phyloP scores from a whole-genome alignment of 2,888 invertebrate genomes.

The Nephrotoma appendiculata region DNA sequence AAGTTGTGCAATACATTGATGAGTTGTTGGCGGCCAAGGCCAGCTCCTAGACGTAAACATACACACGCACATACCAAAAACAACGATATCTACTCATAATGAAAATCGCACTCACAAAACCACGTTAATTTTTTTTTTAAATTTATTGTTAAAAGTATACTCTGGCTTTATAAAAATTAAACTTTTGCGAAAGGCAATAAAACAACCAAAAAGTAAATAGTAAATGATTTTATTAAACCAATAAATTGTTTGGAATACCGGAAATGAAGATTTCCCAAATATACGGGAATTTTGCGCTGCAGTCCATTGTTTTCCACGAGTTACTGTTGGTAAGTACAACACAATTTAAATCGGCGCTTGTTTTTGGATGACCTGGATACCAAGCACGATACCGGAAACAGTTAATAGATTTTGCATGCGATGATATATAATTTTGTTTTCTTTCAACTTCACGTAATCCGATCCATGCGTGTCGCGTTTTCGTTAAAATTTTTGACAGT shows the following conservation, averaged over 20 bases:
- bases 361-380: conserved; percentile 46
- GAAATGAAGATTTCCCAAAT: neutral
- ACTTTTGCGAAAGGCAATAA: neutral
- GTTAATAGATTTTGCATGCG: conserved; percentile 36
- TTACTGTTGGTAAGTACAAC: neutral
- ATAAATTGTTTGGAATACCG: neutral
- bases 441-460: neutral
- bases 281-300: neutral
- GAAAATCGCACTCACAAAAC: neutral
- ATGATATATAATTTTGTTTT: conserved; percentile 13
- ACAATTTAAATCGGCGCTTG: neutral
- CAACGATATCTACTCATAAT: neutral
- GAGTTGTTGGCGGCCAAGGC: conserved; percentile 21
- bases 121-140: neutral
- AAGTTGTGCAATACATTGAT: conserved; percentile 48
- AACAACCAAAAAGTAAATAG: neutral
- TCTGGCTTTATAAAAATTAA: neutral
- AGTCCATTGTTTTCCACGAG: neutral
- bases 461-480: neutral
- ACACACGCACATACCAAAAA: neutral
- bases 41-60: neutral
- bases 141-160: neutral
- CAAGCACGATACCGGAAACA: conserved; percentile 50
- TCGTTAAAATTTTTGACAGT: neutral
- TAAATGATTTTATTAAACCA: neutral